These are phyloP conservation scores for Zalophus californianus DNA, from an alignment of 2,797 vertebrate genomes.

Conservation along the genomic window DNA sequence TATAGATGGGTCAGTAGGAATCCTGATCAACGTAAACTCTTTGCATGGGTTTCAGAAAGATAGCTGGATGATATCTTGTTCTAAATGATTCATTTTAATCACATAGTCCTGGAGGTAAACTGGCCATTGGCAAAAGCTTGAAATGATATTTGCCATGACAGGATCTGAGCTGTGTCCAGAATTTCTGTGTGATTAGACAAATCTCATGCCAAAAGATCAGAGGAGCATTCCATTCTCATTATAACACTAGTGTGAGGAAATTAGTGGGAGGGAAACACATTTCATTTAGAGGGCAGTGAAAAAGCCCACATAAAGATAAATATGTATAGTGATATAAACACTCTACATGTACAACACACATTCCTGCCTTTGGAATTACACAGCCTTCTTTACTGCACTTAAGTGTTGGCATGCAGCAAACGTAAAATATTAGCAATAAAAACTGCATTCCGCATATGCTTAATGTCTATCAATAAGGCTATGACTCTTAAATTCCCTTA, in stretches of 20 bases:
- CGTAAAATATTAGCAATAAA: conserved; percentile 73
- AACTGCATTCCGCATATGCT: conserved; percentile 54
- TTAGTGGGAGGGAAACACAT: not conserved
- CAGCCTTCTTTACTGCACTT: not conserved
- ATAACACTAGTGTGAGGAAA: not conserved
- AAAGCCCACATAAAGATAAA: conserved; percentile 34
- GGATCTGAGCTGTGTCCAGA: conserved; percentile 45
- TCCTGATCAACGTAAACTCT: not conserved
- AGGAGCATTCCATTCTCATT: conserved; percentile 33
- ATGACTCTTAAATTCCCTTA: conserved; percentile 71
- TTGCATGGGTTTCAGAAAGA: not conserved
- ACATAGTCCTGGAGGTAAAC: conserved; percentile 48
- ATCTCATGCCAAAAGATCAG: conserved; percentile 18
- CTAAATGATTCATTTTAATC: conserved; percentile 46
- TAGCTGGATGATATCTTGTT: not conserved
- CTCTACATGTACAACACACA: not conserved
- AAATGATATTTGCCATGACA: conserved; percentile 54
- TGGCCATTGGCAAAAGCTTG: conserved; percentile 36
- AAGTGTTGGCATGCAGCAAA: not conserved
- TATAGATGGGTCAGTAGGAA: not conserved
- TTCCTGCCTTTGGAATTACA: not conserved
- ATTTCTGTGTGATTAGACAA: conserved; percentile 52
- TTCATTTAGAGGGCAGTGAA: not conserved
- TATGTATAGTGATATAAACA: not conserved
- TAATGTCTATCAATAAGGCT: conserved; percentile 66